These are phyloP conservation scores for Serrognathus titanus DNA, from an alignment of 2,888 invertebrate genomes.

Conservation along the genomic window DNA sequence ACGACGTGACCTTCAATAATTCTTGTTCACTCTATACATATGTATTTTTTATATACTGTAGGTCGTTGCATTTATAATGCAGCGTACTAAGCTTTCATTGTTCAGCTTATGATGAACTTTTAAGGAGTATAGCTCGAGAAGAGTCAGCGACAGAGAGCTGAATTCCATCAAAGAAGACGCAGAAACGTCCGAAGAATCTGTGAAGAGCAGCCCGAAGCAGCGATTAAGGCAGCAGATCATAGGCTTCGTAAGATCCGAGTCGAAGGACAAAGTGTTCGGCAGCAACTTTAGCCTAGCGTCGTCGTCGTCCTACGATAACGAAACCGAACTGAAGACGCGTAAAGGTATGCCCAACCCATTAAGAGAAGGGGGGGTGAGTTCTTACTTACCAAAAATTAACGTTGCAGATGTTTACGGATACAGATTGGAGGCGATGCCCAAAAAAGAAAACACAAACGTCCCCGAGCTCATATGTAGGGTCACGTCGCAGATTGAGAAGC, in stretches of 20 bases:
- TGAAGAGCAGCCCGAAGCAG: background rate
- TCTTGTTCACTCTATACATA: too few relatives aligned
- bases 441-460: constrained; percentile 44
- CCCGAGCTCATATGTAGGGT: constrained; percentile 80
- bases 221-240: constrained; percentile 1
- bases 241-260: constrained; percentile 16
- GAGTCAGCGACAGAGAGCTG: background rate
- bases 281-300: constrained; percentile 18
- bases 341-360: constrained; percentile 13
- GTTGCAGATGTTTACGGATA: constrained; percentile 6
- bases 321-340: background rate
- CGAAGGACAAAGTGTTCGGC: constrained; percentile 19
- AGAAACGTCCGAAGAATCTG: background rate
- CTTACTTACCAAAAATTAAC: background rate
- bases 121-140: too few relatives aligned
- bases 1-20: too few relatives aligned
- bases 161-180: background rate
- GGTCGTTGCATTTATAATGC: too few relatives aligned
- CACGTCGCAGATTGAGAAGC: constrained; percentile 71
- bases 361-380: background rate
- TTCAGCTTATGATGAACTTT: too few relatives aligned
- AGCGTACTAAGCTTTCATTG: too few relatives aligned
- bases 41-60: too few relatives aligned
- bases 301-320: background rate
- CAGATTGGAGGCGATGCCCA: constrained; percentile 5